Conservation (phyloP, 2,113 vertebrate species). For the Sclerurus mexicanus region DNA sequence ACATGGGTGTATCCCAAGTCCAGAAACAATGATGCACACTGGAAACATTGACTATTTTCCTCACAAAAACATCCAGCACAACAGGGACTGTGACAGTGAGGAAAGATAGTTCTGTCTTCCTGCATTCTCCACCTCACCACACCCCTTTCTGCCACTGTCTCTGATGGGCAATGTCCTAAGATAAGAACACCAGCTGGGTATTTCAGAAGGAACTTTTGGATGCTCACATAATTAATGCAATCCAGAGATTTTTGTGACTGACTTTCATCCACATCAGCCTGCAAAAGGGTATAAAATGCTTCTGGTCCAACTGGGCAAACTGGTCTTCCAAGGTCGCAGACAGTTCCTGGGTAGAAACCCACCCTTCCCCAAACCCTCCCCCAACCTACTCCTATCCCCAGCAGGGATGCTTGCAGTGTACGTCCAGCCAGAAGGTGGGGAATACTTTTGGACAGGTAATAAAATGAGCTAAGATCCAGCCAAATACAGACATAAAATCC, state of each 20-base stretch:
- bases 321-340: neutral
- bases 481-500: neutral
- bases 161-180: neutral
- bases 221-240: neutral
- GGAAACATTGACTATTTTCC: neutral
- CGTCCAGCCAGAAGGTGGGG: neutral
- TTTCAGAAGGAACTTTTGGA: neutral
- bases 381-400: neutral
- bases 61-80: neutral
- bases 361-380: neutral
- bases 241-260: neutral
- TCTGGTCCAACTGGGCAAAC: neutral
- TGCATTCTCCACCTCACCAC: neutral
- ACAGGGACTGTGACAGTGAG: neutral
- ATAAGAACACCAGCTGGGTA: neutral
- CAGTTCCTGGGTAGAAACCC: neutral
- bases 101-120: neutral
- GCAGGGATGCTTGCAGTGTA: neutral
- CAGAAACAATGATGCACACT: neutral
- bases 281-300: neutral
- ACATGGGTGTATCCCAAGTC: neutral
- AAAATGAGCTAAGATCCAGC: neutral
- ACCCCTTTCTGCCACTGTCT: neutral
- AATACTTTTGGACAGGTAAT: neutral
- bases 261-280: neutral